Conservation (phyloP, 1,140 invertebrate species). For the Conus betulinus region DNA sequence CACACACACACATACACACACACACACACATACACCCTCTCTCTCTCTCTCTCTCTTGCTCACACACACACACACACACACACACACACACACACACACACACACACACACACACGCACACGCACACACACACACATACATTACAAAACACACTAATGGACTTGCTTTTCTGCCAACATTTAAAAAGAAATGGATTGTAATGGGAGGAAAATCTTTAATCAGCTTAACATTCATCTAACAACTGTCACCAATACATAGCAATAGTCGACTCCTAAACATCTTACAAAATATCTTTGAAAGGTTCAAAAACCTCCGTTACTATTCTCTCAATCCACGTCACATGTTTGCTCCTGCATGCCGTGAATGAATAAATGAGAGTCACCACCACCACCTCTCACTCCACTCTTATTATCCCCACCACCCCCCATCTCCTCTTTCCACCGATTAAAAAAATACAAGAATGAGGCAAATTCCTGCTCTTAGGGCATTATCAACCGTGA, state of each 20-base stretch:
- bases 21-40: not conserved
- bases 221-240: not conserved
- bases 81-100: constrained; percentile 7
- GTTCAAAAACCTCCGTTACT: too few relatives aligned
- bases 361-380: not conserved
- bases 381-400: too few relatives aligned
- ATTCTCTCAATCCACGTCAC: not conserved
- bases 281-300: not conserved
- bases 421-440: too few relatives aligned
- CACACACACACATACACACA: too few relatives aligned
- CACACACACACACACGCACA: not conserved
- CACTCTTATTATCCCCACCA: too few relatives aligned
- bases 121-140: too few relatives aligned
- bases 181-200: not conserved
- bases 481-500: not conserved
- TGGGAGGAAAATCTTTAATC: not conserved
- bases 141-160: not conserved
- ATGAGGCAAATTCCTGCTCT: too few relatives aligned
- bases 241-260: not conserved
- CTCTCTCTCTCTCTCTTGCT: not conserved
- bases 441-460: too few relatives aligned
- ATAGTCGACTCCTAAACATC: not conserved
- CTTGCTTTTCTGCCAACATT: not conserved
- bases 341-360: not conserved
- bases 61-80: too few relatives aligned